Evolutionary conservation across 1,140 invertebrate genomes (phyloP).

Genomic region (Scaptomyza hsui): DNA sequence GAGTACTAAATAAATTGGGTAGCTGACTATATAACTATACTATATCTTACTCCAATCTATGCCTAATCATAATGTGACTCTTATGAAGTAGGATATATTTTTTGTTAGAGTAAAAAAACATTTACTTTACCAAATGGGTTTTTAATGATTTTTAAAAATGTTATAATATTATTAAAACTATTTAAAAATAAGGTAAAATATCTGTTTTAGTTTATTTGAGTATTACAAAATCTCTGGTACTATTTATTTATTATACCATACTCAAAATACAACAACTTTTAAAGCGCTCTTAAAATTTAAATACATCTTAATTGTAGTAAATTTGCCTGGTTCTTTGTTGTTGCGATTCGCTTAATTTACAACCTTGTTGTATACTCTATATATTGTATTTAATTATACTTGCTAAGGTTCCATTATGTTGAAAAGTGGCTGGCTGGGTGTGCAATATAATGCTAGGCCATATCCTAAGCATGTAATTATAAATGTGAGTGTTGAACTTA

Average conservation of each 20-base stretch:
- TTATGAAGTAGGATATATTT: neutral
- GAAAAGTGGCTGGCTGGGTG: slow-evolving; percentile 55
- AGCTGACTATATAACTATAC: neutral
- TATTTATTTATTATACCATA: too few relatives aligned
- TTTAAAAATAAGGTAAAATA: too few relatives aligned
- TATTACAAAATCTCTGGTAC: too few relatives aligned
- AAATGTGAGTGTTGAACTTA: slow-evolving; percentile 50
- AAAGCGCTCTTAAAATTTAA: too few relatives aligned
- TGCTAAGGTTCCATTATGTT: slow-evolving; percentile 44
- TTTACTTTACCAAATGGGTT: too few relatives aligned
- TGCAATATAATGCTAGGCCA: slow-evolving; percentile 45
- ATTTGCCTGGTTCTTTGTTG: slow-evolving; percentile 7
- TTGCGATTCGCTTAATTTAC: slow-evolving; percentile 26
- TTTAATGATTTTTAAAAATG: too few relatives aligned
- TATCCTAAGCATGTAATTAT: slow-evolving; percentile 68
- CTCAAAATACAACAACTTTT: too few relatives aligned
- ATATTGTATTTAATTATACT: slow-evolving; percentile 42
- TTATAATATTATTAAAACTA: too few relatives aligned
- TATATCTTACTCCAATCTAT: too few relatives aligned
- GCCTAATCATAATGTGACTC: neutral
- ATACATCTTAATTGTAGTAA: neutral
- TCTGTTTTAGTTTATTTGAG: too few relatives aligned
- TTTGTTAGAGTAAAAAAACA: neutral
- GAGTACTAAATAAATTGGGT: neutral
- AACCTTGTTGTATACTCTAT: slow-evolving; percentile 37